Base-by-base conservation (phyloP, 2,888 invertebrate species). In the Spisula subtruncata region DNA sequence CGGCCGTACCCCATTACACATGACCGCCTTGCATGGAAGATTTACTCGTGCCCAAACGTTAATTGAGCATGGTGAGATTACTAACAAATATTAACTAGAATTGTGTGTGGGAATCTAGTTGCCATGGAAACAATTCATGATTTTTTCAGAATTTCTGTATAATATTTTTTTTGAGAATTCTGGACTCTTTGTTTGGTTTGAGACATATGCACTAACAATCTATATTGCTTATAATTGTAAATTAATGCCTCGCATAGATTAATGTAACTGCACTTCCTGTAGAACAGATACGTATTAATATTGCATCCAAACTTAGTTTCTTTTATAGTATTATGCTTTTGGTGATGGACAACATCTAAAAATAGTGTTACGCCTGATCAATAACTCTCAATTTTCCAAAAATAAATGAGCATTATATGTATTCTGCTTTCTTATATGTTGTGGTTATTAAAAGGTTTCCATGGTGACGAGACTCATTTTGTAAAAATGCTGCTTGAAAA, bases 11-110 rank as follows among this genome's bases (percentile, higher is more conserved):
- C 97, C 98, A 0, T 97, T 98, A 71, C 98, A 98, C 94, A 97
- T 98, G 97, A 97, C 98, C n/a, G 98, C 98, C 12, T 97, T 98
- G 93, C 97, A 98, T 96, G 98, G 98, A 35, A 97, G 98, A 93
- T 98, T 98, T 94, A 97, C 97, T 0, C 96, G 98, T 85, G 97
- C 98, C 80, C 97, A 98, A 96, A 97, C 97, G 80, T 96, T 98
- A 83, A 97, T 98, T 32, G 97, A 97, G 95, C 97, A 97, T 94
- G 98, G 97, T 96, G 95, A 95, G 95, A 83, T 86, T 80, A 88
- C 84, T 88, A 81, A 88, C 81, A 85, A 66, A 16, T 66, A 81
- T 88, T 86, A 86, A 85, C 48, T 75, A 32, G 51, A 32, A 51
- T 85, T 1, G 5, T 81, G 25, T 20, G 41, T 25, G 1, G 20